Evolutionary conservation across 2,888 invertebrate genomes (phyloP).

Genomic region (Volucella zonaria): DNA sequence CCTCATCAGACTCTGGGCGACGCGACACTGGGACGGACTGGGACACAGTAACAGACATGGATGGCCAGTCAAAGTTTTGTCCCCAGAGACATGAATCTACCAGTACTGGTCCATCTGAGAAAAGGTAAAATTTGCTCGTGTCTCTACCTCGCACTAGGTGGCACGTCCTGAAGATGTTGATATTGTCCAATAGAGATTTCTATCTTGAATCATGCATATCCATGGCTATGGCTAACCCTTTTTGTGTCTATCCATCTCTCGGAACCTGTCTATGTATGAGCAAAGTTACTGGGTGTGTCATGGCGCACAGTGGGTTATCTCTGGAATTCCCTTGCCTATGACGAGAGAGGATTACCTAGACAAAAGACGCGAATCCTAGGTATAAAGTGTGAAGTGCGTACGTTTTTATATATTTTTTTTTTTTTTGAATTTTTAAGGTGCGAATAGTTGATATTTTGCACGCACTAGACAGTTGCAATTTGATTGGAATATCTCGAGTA

Average conservation of each 20-base stretch:
- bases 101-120: conserved; percentile 39
- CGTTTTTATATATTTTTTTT: conserved; percentile 7
- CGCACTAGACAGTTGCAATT: conserved; percentile 18
- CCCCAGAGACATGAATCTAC: conserved; percentile 39
- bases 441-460: conserved; percentile 47
- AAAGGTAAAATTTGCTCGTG: conserved; percentile 35
- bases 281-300: conserved; percentile 54
- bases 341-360: conserved; percentile 29
- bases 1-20: conserved; percentile 67
- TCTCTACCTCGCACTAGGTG: conserved; percentile 61
- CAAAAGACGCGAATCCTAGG: conserved; percentile 46
- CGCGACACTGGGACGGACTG: not conserved
- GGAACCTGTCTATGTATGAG: conserved; percentile 63
- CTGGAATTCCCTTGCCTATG: conserved; percentile 46
- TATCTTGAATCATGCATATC: conserved; percentile 49
- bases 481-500: conserved; percentile 48
- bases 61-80: conserved; percentile 25
- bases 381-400: conserved; percentile 65
- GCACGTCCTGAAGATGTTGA: conserved; percentile 67
- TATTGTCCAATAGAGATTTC: conserved; percentile 73
- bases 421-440: conserved; percentile 58
- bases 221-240: conserved; percentile 62
- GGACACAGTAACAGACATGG: not conserved
- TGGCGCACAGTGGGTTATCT: conserved; percentile 27
- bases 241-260: conserved; percentile 50